Evolutionary conservation across 35 echinoderm and acorn worm species (phyloP).

Genomic region (Heliocidaris erythrogramma): DNA sequence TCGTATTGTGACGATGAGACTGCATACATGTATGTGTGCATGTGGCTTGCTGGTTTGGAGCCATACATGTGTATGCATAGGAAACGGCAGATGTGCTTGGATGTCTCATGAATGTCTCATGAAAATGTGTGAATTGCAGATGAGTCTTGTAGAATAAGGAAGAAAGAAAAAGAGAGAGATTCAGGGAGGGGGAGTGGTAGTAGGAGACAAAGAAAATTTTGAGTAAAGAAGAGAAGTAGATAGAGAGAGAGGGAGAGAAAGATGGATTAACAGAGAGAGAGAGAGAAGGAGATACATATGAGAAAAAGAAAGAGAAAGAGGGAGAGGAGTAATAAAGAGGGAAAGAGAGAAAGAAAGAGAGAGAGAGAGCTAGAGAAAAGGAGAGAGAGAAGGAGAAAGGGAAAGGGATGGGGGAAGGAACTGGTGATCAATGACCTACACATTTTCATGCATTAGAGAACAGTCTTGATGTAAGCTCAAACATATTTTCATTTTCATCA

Average conservation of each 20-base stretch:
- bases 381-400: neutral
- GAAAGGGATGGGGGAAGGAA: neutral
- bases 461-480: too few relatives aligned
- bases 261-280: neutral
- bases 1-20: too few relatives aligned
- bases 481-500: too few relatives aligned
- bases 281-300: neutral
- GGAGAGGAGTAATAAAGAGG: neutral
- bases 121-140: neutral
- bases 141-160: neutral
- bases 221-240: neutral
- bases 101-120: neutral
- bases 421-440: too few relatives aligned
- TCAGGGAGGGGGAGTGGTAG: neutral
- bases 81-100: neutral
- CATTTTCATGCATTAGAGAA: too few relatives aligned
- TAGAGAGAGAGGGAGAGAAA: neutral
- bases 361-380: neutral
- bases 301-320: neutral
- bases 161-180: neutral
- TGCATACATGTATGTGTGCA: too few relatives aligned
- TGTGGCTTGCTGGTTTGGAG: too few relatives aligned
- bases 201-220: neutral
- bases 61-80: neutral
- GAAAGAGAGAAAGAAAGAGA: neutral